Evolutionary conservation across 53 echinoderm and acorn worm genomes (phyloP).

Genomic region (Actinopyga echinites): DNA sequence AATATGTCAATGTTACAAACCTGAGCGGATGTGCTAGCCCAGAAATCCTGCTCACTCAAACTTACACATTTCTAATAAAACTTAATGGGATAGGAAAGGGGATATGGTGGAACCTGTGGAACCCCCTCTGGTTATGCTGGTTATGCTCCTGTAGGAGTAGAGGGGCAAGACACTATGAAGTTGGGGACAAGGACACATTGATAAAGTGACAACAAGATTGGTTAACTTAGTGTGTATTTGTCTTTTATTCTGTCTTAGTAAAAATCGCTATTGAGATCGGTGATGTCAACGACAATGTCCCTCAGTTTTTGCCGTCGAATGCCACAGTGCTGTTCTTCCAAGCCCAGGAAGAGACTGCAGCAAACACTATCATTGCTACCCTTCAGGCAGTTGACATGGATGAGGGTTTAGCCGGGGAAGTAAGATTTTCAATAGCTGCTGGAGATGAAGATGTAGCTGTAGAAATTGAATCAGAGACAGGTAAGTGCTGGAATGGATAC

Average conservation of each 20-base stretch:
- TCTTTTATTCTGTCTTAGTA: conserved; percentile 46
- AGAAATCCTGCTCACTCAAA: too few relatives aligned
- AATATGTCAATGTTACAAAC: too few relatives aligned
- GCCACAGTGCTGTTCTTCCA: conserved; percentile 48
- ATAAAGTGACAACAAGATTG: too few relatives aligned
- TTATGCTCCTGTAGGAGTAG: too few relatives aligned
- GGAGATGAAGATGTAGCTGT: not conserved
- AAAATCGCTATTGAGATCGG: conserved; percentile 72
- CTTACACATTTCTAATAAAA: too few relatives aligned
- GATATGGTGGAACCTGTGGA: too few relatives aligned
- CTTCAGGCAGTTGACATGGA: conserved; percentile 66
- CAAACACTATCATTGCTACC: conserved; percentile 65
- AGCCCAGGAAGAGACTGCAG: conserved; percentile 65
- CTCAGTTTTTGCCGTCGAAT: conserved; percentile 68
- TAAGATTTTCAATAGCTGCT: conserved; percentile 34
- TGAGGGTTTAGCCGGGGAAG: conserved; percentile 44
- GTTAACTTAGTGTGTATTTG: too few relatives aligned
- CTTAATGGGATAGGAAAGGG: too few relatives aligned
- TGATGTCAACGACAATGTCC: conserved; percentile 91
- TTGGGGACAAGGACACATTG: too few relatives aligned
- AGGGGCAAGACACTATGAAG: too few relatives aligned
- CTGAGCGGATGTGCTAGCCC: too few relatives aligned
- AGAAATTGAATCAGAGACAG: not conserved
- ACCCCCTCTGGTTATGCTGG: too few relatives aligned
- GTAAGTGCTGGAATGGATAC: not conserved